Conservation (phyloP, 2,888 invertebrate genomes). For the Margaritifera margaritifera region DNA sequence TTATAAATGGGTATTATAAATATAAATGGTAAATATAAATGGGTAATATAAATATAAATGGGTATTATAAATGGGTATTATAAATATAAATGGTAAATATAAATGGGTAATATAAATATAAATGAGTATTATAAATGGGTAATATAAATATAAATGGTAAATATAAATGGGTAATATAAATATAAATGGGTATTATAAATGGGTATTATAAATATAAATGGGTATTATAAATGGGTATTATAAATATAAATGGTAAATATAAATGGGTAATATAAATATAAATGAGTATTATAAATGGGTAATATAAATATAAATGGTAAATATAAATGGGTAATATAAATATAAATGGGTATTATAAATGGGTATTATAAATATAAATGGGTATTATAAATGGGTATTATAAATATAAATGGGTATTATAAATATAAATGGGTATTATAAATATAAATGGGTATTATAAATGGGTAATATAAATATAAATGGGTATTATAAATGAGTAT, state of each 20-base stretch:
- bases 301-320: too few relatives aligned
- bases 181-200: too few relatives aligned
- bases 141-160: too few relatives aligned
- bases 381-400: not conserved
- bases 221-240: not conserved
- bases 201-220: not conserved
- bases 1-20: too few relatives aligned
- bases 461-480: not conserved
- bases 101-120: not conserved
- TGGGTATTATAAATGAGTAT: not conserved
- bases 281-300: not conserved
- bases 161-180: not conserved
- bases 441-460: not conserved
- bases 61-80: not conserved
- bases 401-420: not conserved
- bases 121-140: not conserved
- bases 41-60: not conserved
- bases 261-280: not conserved
- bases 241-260: too few relatives aligned
- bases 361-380: not conserved
- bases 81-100: too few relatives aligned
- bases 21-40: too few relatives aligned
- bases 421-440: not conserved
- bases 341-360: too few relatives aligned
- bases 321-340: not conserved